Base-by-base conservation (phyloP, 2,113 vertebrate genomes). In the Riparia riparia region DNA sequence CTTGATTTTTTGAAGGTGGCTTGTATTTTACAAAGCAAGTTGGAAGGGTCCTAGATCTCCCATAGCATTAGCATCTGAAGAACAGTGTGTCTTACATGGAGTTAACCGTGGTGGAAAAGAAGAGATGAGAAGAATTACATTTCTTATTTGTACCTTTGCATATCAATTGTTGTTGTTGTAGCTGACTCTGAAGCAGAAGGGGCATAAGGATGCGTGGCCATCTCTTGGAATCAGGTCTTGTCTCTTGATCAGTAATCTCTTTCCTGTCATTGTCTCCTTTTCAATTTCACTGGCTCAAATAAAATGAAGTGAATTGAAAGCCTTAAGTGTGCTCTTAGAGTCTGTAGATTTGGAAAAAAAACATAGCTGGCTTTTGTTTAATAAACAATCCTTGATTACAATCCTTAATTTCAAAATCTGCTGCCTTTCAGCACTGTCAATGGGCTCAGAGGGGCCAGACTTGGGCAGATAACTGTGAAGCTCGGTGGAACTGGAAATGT, bases 1-100 rank as follows among this genome's bases (percentile, higher is more conserved):
- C 44, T 81, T 85, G 65, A 57, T 84, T 11, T 74, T 97, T 89
- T 93, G 89, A 80, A 90, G 39, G 71, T 72, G 31, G n/a, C 45
- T 84, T 6, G 1, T 80, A 42, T 61, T 92, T 87, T 89, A 44
- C 32, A 78, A 70, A 93, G n/a, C 39, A 72, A 89, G 41, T 37
- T 53, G 20, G 89, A 73, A 89, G 86, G 63, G 54, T 31, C 10
- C 56, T 78, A 57, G 41, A 56, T 78, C 28, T 92, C 17, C 7
- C 68, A 13, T 26, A 73, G 45, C 39, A 82, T 84, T 64, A 16
- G 2, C 41, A 76, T 88, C 21, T 91, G 28, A 92, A 80, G 49
- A 92, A 26, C 24, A 39, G 4, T 11, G 7, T 25, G 20, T 74
- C 51, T 86, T 85, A 31, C 3, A 19, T 32, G 71, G 53, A 73